phyloP scores from a whole-genome alignment of 2,797 vertebrate genomes.

The Ictinia mississippiensis region DNA sequence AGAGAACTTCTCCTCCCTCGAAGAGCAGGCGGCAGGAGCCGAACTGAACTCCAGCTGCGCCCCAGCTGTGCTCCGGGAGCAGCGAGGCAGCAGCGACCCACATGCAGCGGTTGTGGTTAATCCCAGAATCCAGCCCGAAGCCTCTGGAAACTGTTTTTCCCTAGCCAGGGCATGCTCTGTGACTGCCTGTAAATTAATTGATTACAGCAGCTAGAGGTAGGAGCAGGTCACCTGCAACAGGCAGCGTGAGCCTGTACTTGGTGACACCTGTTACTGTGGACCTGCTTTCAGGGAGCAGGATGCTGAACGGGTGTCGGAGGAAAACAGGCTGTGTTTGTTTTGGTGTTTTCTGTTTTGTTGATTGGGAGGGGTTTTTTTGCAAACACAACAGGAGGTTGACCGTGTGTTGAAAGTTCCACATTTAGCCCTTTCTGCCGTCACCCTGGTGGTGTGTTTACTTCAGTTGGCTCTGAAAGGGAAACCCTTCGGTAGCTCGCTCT shows the following conservation, averaged over 20 bases:
- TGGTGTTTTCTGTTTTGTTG: not conserved
- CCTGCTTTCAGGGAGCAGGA: not conserved
- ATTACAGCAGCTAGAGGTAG: not conserved
- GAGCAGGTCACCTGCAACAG: accelerated
- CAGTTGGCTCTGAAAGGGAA: not conserved
- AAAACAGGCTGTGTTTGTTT: not conserved
- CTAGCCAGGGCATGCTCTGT: too few relatives aligned
- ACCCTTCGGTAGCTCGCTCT: too few relatives aligned
- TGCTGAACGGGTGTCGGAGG: not conserved
- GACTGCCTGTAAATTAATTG: not conserved
- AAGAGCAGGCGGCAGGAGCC: not conserved
- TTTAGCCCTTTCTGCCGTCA: not conserved
- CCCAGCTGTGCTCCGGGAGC: not conserved
- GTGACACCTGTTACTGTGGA: not conserved
- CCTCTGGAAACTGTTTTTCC: not conserved
- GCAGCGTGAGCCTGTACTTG: accelerated
- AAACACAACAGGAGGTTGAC: not conserved
- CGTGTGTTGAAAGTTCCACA: not conserved
- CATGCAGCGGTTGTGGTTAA: not conserved
- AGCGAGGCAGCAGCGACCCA: not conserved
- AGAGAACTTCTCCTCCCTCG: not conserved
- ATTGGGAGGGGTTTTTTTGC: not conserved
- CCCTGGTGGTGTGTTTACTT: not conserved
- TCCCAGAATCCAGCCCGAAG: not conserved
- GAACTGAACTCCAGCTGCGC: not conserved